Conservation (phyloP, 2,888 invertebrate genomes). For the Microctonus aethiopoides region DNA sequence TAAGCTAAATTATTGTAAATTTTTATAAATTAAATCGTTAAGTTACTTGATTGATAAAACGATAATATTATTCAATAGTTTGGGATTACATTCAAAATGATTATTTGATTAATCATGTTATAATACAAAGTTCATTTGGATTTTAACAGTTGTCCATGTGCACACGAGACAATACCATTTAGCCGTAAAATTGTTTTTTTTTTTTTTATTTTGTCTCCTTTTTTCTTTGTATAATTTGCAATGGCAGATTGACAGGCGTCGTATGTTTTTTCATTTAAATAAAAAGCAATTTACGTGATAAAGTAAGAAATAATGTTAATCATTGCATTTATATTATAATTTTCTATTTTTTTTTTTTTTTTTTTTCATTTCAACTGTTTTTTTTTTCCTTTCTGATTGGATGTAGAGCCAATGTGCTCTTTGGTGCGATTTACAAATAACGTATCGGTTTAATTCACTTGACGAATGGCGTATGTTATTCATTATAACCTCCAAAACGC, state of each 20-base stretch:
- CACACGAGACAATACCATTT: not conserved
- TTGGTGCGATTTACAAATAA: not conserved
- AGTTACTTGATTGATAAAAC: not conserved
- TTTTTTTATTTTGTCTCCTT: not conserved
- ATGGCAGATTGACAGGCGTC: not conserved
- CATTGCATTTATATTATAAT: not conserved
- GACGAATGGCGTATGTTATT: not conserved
- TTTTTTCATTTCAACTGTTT: not conserved
- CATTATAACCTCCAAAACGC: not conserved
- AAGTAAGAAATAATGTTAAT: not conserved
- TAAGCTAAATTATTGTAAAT: slow-evolving; percentile 1
- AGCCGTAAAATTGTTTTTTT: not conserved
- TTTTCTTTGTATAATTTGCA: not conserved
- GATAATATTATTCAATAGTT: not conserved
- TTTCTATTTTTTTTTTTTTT: not conserved
- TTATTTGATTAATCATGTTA: not conserved
- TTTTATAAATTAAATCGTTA: not conserved
- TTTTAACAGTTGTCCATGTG: not conserved
- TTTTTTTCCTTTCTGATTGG: not conserved
- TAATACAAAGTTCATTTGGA: not conserved
- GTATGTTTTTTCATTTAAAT: not conserved
- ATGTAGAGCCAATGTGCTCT: not conserved
- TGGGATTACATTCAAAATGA: not conserved
- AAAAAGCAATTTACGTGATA: not conserved
- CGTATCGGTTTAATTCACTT: not conserved